Evolutionary conservation across 2,113 vertebrate species (phyloP), one percentile per base, ranked within the genome.

Genomic region (Malaclemys terrapin): DNA sequence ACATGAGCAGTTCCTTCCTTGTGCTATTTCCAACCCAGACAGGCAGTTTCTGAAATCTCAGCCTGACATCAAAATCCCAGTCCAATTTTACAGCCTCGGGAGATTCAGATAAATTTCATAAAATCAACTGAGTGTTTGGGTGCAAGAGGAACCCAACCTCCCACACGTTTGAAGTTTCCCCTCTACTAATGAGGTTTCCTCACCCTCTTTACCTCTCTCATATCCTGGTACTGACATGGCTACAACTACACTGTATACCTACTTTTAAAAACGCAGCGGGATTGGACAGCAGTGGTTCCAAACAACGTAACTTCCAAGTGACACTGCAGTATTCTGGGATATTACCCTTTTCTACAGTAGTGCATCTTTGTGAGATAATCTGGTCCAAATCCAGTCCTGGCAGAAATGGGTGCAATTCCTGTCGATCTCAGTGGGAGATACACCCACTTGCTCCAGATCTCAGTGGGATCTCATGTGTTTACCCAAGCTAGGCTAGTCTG

Each of bases 121-220:
- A 87, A 62, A 93, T 10, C 65, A 86, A 57, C 59, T 0, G 5
- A 87, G 76, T 93, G 81, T 90, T 59, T 89, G 72, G 80, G 82
- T 62, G 84, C 3, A 1, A 91, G 94, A 96, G 35, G 87, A 94
- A 56, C 82, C 45, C 76, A 82, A 81, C 92, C 90, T 80, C 69
- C 88, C 85, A 89, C 69, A 69, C 80, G 89, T 97, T 92, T 94
- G 80, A 94, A 89, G 91, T 96, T 93, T 92, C 91, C 86, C 45
- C 89, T 84, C 82, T 52, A 92, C 91, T 96, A 94, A 97, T 95
- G 84, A 96, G 93, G 90, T 97, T 93, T 94, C 90, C 57, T 14
- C 57, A 59, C 57, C 27, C 27, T 29, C 57, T 6, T 59, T 59
- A 29, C 29, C 27, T 6, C 27, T 59, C 57, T 59, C 57, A 6